phyloP scores from a whole-genome alignment of 2,797 vertebrate species.

The Malurus leucopterus region DNA sequence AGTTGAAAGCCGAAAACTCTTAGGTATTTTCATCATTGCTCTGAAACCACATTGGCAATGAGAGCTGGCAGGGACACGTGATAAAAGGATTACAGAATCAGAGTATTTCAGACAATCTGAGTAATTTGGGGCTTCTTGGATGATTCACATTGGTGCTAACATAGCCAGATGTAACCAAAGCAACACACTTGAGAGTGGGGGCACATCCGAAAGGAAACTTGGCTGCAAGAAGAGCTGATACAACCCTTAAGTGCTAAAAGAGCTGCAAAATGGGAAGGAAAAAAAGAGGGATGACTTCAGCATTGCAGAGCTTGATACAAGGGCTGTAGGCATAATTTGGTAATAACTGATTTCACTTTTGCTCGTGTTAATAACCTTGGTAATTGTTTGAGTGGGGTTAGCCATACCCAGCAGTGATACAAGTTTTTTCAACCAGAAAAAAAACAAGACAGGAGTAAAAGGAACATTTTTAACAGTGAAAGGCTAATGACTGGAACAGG shows the following conservation, averaged over 20 bases:
- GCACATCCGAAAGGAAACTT: neutral
- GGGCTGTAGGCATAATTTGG: neutral
- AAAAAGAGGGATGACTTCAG: neutral
- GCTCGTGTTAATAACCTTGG: neutral
- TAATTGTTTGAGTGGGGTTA: neutral
- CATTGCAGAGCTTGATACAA: neutral
- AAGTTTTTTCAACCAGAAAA: neutral
- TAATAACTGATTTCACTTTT: neutral
- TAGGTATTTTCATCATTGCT: neutral
- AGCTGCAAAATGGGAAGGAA: neutral
- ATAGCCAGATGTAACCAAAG: neutral
- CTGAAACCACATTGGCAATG: neutral
- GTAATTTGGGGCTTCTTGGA: neutral
- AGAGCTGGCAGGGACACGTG: neutral
- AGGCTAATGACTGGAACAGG: neutral
- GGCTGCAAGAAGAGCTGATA: neutral
- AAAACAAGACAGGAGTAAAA: neutral
- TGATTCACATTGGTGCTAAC: neutral
- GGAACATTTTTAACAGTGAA: neutral
- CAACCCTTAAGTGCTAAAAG: neutral
- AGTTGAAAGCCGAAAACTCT: neutral
- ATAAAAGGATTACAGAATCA: neutral
- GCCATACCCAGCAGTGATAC: rapidly evolving
- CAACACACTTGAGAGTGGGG: rapidly evolving
- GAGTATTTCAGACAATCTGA: neutral